These are phyloP conservation scores for Drosophila nikananu DNA, from an alignment of 1,140 invertebrate genomes.

Conservation along the genomic window DNA sequence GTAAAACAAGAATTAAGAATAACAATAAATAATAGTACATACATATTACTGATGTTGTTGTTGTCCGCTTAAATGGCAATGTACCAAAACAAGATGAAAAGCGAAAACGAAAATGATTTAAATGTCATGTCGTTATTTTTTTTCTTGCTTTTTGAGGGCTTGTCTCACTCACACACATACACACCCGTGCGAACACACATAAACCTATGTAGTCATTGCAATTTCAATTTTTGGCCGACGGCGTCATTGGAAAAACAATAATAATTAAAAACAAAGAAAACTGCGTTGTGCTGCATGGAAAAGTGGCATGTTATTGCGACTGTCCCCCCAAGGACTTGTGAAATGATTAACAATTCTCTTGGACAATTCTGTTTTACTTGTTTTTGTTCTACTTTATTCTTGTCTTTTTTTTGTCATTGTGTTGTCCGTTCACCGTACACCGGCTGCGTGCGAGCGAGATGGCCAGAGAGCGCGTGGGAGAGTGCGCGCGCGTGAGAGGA, in stretches of 20 bases:
- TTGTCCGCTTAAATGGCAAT: conserved; percentile 55
- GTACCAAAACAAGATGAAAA: conserved; percentile 65
- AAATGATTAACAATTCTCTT: conserved; percentile 34
- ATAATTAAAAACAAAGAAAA: conserved; percentile 45
- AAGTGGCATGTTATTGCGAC: conserved; percentile 50
- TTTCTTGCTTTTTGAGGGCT: conserved; percentile 50
- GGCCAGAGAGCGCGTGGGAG: conserved; percentile 23
- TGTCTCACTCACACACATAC: conserved; percentile 34
- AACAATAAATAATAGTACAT: conserved; percentile 57
- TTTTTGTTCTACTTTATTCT: conserved; percentile 16
- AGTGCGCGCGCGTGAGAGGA: conserved; percentile 28
- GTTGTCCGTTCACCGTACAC: conserved; percentile 30
- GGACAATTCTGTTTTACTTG: conserved; percentile 19
- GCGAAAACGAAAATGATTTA: conserved; percentile 34
- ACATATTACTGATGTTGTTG: conserved; percentile 9
- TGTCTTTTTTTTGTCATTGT: conserved; percentile 10
- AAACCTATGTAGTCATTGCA: conserved; percentile 1
- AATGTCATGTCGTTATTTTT: conserved; percentile 17
- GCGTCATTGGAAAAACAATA: conserved; percentile 36
- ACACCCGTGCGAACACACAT: neutral
- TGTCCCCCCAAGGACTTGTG: conserved; percentile 48
- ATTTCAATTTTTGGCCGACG: conserved; percentile 29
- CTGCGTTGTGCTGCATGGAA: conserved; percentile 47
- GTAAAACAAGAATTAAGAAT: conserved; percentile 48
- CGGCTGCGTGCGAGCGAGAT: conserved; percentile 51